Evolutionary conservation across 2,888 invertebrate species (phyloP), one percentile per base, ranked within the genome.

Genomic region (Nemoura dubitans): DNA sequence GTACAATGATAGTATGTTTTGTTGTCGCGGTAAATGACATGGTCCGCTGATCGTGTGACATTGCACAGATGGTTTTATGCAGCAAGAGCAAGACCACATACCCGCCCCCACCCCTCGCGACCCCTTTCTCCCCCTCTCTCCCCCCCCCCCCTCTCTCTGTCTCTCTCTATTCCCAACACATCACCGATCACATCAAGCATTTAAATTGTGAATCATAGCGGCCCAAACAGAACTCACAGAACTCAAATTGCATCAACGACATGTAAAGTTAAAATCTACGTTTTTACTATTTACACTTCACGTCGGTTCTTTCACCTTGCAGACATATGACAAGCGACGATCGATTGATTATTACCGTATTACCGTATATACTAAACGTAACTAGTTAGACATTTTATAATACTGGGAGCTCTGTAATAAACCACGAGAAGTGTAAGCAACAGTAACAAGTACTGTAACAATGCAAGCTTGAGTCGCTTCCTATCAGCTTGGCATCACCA

Each of bases 1-100:
- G 59, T 59, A 59, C 59, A 59, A 59, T 59, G 59, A 59, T 59
- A 59, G 59, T 59, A 59, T 59, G 59, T 59, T 59, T 59, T 59
- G 59, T 59, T 59, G 59, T 59, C 59, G 59, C 59, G 59, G 59
- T 59, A 59, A 59, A 59, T 59, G 59, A 59, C 59, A 59, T 59
- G 59, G 59, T 59, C 59, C 59, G 59, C 14, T 7, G 59, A 21
- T 21, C 59, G 59, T 59, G 59, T 21, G 59, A 59, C 59, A 59
- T 10, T 59, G 59, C 59, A 59, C 59, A 59, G 59, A 59, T 59
- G 59, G 14, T 59, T 59, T 7, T 59, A 10, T 59, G 59, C 10
- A 59, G 21, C 59, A 10, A 10, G 36, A 36, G 36, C 36, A 36
- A 36, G 36, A 16, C 59, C 21, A 59, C 16, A 21, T 59, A 21